A percentile compares a stretch with the other conserved stretches of the same genome.
These are phyloP conservation scores for Atherix ibis DNA, from an alignment of 2,888 invertebrate genomes.

Conservation along the genomic window DNA sequence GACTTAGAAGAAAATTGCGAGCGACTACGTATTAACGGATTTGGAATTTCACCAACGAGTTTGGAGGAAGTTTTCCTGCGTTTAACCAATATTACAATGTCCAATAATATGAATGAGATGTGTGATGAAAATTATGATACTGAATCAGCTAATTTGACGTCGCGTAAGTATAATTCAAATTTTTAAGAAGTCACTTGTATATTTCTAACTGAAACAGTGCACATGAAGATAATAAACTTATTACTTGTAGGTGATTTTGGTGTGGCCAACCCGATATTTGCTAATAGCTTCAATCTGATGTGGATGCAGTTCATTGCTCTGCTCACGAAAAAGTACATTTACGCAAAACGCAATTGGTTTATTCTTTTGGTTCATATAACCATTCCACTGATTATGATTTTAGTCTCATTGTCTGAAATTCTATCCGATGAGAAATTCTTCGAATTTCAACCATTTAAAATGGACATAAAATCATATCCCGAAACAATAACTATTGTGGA, in stretches of 20 bases:
- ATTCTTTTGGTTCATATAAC: constrained; percentile 47
- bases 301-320: constrained; percentile 45
- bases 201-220: too few relatives aligned
- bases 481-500: constrained; percentile 23
- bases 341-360: constrained; percentile 51
- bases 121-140: neutral
- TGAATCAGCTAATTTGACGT: too few relatives aligned
- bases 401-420: too few relatives aligned
- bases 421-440: too few relatives aligned
- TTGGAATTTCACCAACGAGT: constrained; percentile 66
- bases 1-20: constrained; percentile 44
- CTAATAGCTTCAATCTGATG: neutral
- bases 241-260: too few relatives aligned
- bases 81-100: constrained; percentile 12
- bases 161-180: too few relatives aligned
- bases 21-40: constrained; percentile 49
- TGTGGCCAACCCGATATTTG: too few relatives aligned
- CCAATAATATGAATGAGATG: neutral
- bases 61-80: constrained; percentile 71
- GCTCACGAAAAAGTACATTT: constrained; percentile 46
- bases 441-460: constrained; percentile 38
- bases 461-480: constrained; percentile 22
- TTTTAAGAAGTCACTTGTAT: too few relatives aligned
- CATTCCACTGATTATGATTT: too few relatives aligned
- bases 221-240: too few relatives aligned